Evolutionary conservation across 2,113 vertebrate genomes (phyloP), one percentile per base, ranked within the genome.

Genomic region (Muntiacus reevesi): DNA sequence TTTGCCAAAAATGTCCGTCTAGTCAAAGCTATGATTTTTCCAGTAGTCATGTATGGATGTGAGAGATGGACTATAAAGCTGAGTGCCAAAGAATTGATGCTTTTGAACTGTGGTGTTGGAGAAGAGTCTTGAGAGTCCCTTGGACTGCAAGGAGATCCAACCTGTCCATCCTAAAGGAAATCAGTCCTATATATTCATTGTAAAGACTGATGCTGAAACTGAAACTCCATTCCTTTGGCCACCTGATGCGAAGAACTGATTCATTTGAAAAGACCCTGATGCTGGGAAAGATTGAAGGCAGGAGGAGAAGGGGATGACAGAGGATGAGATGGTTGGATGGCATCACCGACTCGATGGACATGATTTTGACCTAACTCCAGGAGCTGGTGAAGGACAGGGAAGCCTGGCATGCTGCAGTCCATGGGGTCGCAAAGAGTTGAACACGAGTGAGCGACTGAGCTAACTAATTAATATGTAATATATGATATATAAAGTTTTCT

Each of bases 261-360:
- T 36, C 4, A 71, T 71, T 71, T 23, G 64, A 71, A 71, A 71
- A 36, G 64, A 71, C n/a, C 19, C n/a, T 36, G n/a, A 71, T 71
- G n/a, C 0, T 36, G 10, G 67, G 67, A 71, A 23, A 23, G 19
- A 71, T 5, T 40, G n/a, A 12, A 23, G 67, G n/a, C 0, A 0
- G 67, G 19, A 71, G 57, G 25, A 71, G n/a, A 36, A 71, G 17
- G 64, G n/a, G 64, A 71, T 1, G 0, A n/a, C 64, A 36, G 62
- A 64, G 64, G 64, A 36, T 36, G 17, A 71, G 64, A 36, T 71
- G n/a, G 5, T 23, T 71, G 67, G 10, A 71, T 40, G 67, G 67
- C 67, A 40, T 71, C 67, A 71, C 19, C 0, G 5, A 71, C n/a
- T 40, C 2, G 0, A 71, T 71, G 19, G 67, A 71, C 67, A 40